Percentiles rank a stretch among this genome's conserved stretches.
phyloP scores from a whole-genome alignment of 1,140 invertebrate genomes.

The Phortica variegata region DNA sequence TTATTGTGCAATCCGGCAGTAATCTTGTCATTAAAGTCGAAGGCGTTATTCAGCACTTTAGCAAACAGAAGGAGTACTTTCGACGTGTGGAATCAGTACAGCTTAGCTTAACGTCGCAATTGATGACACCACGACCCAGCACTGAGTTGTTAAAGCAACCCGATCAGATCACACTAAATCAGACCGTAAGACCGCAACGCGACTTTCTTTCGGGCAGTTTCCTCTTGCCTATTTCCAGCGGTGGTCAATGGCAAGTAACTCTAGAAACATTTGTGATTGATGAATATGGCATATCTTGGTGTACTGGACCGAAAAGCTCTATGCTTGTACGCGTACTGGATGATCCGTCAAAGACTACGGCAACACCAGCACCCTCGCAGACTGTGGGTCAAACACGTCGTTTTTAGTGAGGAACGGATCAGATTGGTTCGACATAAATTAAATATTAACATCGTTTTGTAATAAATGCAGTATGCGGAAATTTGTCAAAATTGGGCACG shows the following conservation, averaged over 20 bases:
- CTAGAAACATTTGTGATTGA: conserved; percentile 55
- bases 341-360: conserved; percentile 45
- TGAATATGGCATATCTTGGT: conserved; percentile 51
- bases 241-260: conserved; percentile 54
- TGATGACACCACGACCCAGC: conserved; percentile 60
- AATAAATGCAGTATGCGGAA: no score
- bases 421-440: background rate
- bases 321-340: conserved; percentile 53
- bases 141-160: conserved; percentile 47
- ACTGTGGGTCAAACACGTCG: conserved; percentile 33
- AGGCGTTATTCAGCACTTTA: conserved; percentile 76
- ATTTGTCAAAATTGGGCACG: no score
- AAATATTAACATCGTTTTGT: no score
- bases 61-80: conserved; percentile 66
- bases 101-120: conserved; percentile 69
- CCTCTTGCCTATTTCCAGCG: conserved; percentile 60
- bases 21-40: conserved; percentile 84
- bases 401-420: conserved; percentile 28
- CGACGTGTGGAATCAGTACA: conserved; percentile 70
- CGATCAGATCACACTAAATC: conserved; percentile 60
- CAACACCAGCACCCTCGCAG: conserved; percentile 33
- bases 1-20: conserved; percentile 73
- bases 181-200: conserved; percentile 72
- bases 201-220: conserved; percentile 82
- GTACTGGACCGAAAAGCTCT: conserved; percentile 51